These are phyloP conservation scores for Neodon shergylaensis DNA, from an alignment of 2,113 vertebrate species.

Conservation along the genomic window DNA sequence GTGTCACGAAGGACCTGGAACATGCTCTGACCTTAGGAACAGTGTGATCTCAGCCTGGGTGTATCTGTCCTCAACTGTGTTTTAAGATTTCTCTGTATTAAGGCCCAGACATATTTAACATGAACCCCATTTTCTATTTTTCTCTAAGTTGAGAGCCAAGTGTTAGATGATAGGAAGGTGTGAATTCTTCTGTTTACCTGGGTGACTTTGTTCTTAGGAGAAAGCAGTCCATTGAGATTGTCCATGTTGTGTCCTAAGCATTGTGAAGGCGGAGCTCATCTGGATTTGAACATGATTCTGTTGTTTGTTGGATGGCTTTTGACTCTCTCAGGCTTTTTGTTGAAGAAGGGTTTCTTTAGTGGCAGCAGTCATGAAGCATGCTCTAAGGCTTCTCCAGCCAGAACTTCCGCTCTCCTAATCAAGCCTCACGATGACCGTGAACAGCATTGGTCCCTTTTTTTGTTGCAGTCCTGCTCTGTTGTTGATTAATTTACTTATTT, in stretches of 20 bases:
- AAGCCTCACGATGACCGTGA: background rate
- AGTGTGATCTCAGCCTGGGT: background rate
- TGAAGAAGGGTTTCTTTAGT: conserved; percentile 15
- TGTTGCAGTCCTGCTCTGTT: conserved; percentile 14
- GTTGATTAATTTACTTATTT: conserved; percentile 55
- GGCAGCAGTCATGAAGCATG: background rate
- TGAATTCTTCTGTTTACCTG: conserved; percentile 46
- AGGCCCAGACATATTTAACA: background rate
- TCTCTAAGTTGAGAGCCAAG: conserved; percentile 32
- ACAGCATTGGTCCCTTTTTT: background rate
- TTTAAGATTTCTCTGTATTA: background rate
- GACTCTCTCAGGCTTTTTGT: background rate
- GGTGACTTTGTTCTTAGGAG: conserved; percentile 16
- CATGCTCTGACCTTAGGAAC: background rate
- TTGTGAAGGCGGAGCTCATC: background rate
- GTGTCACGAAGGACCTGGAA: background rate
- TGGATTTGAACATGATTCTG: conserved; percentile 19
- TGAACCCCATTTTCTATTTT: background rate
- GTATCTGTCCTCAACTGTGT: background rate
- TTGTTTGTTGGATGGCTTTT: conserved; percentile 12
- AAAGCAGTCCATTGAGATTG: conserved; percentile 12
- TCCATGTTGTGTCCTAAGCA: background rate
- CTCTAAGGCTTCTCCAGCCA: background rate
- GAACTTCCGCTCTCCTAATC: background rate
- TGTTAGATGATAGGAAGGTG: conserved; percentile 43